Evolutionary conservation across 2,797 vertebrate genomes (phyloP).

Genomic region (Crocodylus rhombifer): DNA sequence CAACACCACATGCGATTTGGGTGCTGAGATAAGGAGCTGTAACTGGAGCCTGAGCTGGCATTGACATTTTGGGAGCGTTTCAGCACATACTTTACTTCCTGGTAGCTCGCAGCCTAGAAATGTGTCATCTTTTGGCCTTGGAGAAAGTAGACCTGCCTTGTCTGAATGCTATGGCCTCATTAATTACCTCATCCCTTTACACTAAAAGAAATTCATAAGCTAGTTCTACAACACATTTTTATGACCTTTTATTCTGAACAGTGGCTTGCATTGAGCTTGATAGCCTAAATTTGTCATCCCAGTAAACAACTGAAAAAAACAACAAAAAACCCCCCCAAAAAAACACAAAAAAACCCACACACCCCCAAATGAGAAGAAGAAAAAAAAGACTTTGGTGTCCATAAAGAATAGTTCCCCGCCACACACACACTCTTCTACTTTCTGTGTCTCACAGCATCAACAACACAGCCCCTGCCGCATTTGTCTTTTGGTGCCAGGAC

Average conservation of each 20-base stretch:
- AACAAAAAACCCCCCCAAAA: too few species aligned
- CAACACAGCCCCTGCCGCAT: neutral
- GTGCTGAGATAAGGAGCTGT: neutral
- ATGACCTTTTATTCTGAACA: neutral
- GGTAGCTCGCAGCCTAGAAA: rapidly evolving
- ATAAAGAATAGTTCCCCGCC: neutral
- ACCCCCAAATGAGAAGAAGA: neutral
- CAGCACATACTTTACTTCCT: neutral
- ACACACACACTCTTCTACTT: neutral
- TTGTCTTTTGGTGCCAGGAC: neutral
- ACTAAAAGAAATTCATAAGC: neutral
- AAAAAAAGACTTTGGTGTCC: rapidly evolving
- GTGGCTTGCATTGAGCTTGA: neutral
- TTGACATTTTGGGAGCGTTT: neutral
- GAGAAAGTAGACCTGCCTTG: neutral
- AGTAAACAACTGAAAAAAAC: too few species aligned
- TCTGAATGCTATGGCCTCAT: rapidly evolving
- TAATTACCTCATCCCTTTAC: rapidly evolving
- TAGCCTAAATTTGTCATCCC: neutral
- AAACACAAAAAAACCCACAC: too few species aligned
- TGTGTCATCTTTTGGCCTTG: neutral
- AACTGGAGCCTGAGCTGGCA: neutral
- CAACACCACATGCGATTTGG: rapidly evolving
- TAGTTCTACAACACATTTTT: neutral
- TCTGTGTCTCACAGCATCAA: neutral